These are phyloP conservation scores for Diplodus sargus DNA, from an alignment of 2,797 vertebrate genomes.

Conservation along the genomic window DNA sequence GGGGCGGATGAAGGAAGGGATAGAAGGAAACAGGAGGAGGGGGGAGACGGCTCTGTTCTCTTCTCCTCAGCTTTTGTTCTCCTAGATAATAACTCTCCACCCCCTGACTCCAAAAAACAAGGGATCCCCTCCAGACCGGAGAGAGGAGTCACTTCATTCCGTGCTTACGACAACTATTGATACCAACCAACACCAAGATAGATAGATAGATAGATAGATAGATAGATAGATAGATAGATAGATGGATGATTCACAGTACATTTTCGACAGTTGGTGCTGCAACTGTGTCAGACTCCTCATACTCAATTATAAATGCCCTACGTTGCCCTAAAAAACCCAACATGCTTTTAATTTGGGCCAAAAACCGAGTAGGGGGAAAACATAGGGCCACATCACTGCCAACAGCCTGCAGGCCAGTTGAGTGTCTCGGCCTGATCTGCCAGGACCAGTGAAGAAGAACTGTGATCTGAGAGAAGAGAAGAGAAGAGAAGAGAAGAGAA, in stretches of 20 bases:
- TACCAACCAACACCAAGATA: neutral
- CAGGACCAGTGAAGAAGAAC: conserved; percentile 21
- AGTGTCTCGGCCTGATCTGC: conserved; percentile 48
- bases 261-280: conserved; percentile 40
- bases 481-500: neutral
- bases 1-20: conserved; percentile 66
- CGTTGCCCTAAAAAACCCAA: conserved; percentile 63
- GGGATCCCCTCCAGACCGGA: conserved; percentile 46
- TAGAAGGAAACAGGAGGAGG: conserved; percentile 66
- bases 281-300: conserved; percentile 60
- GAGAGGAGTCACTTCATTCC: conserved; percentile 29
- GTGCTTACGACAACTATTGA: conserved; percentile 1
- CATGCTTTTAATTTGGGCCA: conserved; percentile 72
- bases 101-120: conserved; percentile 59
- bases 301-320: conserved; percentile 70
- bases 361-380: conserved; percentile 52
- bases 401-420: conserved; percentile 63
- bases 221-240: too few relatives aligned
- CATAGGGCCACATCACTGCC: conserved; percentile 52
- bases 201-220: too few relatives aligned
- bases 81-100: conserved; percentile 66
- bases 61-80: conserved; percentile 76
- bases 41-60: conserved; percentile 55
- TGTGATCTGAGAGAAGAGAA: conserved; percentile 15
- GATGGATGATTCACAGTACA: conserved; percentile 23